These are phyloP conservation scores for Lochmaea crataegi DNA, from an alignment of 2,888 invertebrate species.

Conservation along the genomic window DNA sequence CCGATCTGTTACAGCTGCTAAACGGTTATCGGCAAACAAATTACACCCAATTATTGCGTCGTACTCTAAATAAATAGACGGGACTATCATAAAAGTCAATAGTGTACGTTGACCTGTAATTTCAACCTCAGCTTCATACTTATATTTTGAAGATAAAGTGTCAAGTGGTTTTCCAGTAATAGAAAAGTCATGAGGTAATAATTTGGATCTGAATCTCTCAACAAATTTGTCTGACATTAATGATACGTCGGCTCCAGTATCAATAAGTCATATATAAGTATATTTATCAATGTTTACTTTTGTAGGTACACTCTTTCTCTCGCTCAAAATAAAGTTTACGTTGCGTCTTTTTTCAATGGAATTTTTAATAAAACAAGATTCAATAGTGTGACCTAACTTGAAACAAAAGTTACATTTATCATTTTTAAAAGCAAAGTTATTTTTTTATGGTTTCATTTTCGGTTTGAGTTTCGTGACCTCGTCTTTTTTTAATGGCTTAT, in stretches of 20 bases:
- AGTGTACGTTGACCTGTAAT: slow-evolving; percentile 25
- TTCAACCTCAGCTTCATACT: slow-evolving; percentile 29
- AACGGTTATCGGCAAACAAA: slow-evolving; percentile 21
- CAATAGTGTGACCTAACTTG: too few species aligned
- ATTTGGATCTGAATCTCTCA: slow-evolving; percentile 16
- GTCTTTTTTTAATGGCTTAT: too few species aligned
- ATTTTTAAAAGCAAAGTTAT: too few species aligned
- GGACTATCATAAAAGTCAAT: slow-evolving; percentile 17
- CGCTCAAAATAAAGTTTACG: too few species aligned
- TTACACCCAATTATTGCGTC: slow-evolving; percentile 30
- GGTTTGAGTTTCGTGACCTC: too few species aligned
- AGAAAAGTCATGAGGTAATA: neutral
- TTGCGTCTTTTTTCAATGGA: too few species aligned
- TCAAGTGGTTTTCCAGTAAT: slow-evolving; percentile 12
- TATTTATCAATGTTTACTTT: too few species aligned
- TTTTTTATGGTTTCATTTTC: too few species aligned
- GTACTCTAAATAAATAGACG: slow-evolving; percentile 26
- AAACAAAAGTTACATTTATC: too few species aligned
- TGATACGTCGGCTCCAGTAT: slow-evolving; percentile 38
- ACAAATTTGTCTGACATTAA: slow-evolving; percentile 33
- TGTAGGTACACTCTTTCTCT: too few species aligned
- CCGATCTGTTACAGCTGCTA: slow-evolving; percentile 23
- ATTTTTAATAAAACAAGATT: too few species aligned
- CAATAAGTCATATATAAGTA: slow-evolving; percentile 29
- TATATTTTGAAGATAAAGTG: slow-evolving; percentile 21